A percentile compares a stretch with the other conserved stretches of the same genome.
phyloP scores from a whole-genome alignment of 2,797 vertebrate species.

The Oryzias dopingdopingensis region DNA sequence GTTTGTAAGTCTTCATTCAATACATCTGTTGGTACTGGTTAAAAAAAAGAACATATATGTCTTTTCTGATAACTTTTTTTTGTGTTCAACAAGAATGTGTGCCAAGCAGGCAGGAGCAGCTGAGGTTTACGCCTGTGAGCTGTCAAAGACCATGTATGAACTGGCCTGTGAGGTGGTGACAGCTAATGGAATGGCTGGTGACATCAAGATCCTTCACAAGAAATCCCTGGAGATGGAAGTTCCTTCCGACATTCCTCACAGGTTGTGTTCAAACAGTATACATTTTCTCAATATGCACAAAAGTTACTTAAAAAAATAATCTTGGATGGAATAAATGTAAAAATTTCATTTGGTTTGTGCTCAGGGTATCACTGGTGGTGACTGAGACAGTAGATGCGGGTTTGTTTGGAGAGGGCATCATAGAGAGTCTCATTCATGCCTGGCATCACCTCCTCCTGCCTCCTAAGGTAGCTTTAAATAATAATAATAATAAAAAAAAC shows the following conservation, averaged over 20 bases:
- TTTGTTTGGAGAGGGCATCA: constrained; percentile 96
- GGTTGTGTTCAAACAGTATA: constrained; percentile 60
- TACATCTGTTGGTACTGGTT: background rate
- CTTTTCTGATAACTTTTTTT: too few relatives aligned
- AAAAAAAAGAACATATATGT: too few relatives aligned
- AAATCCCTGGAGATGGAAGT: constrained; percentile 94
- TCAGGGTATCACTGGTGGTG: constrained; percentile 94
- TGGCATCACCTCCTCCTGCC: constrained; percentile 94
- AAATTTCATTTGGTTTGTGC: background rate
- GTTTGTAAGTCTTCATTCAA: background rate
- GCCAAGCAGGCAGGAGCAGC: constrained; percentile 90
- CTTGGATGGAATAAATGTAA: background rate
- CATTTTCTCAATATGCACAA: background rate
- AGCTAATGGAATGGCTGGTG: constrained; percentile 86
- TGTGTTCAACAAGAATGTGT: constrained; percentile 84
- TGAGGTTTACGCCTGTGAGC: constrained; percentile 89
- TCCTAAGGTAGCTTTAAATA: constrained; percentile 80
- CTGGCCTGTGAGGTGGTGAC: constrained; percentile 88
- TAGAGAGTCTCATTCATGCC: constrained; percentile 96
- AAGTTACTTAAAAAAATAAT: background rate
- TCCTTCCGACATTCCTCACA: constrained; percentile 89
- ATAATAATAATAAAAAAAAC: too few relatives aligned
- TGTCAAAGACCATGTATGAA: constrained; percentile 98
- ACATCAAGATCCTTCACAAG: constrained; percentile 89
- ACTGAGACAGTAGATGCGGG: constrained; percentile 99